Evolutionary conservation across 2,797 vertebrate genomes (phyloP).

Genomic region (Sparus aurata): DNA sequence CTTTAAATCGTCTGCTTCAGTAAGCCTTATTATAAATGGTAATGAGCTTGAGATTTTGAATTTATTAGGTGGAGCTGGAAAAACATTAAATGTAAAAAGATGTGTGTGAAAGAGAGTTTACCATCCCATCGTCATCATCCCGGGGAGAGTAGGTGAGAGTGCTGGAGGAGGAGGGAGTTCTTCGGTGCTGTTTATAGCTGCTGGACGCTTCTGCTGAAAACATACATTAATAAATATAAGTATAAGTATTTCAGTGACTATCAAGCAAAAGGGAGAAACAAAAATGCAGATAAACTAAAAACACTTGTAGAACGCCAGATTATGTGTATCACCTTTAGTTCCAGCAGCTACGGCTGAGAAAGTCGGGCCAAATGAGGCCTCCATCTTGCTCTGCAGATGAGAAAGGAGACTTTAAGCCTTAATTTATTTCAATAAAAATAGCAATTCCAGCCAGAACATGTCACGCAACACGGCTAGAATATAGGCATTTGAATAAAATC

Average conservation of each 20-base stretch:
- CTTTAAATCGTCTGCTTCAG: not conserved
- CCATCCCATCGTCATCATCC: conserved; percentile 97
- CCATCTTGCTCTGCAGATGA: conserved; percentile 74
- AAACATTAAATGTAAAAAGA: not conserved
- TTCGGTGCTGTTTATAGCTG: conserved; percentile 94
- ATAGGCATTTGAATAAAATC: not conserved
- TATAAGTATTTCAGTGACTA: not conserved
- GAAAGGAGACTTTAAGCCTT: not conserved
- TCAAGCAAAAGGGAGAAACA: not conserved
- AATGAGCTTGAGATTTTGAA: not conserved
- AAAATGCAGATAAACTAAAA: not conserved
- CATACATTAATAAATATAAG: not conserved
- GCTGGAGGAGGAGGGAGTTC: conserved; percentile 97
- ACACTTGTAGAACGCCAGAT: not conserved
- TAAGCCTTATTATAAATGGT: not conserved
- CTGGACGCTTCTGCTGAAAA: conserved; percentile 89
- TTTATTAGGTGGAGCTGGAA: not conserved
- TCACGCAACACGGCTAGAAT: not conserved
- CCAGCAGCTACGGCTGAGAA: conserved; percentile 77
- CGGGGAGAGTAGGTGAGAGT: conserved; percentile 94
- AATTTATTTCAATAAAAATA: not conserved
- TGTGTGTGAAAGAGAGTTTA: conserved; percentile 67
- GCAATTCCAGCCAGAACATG: not conserved
- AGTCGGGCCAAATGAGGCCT: conserved; percentile 78
- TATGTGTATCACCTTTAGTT: conserved; percentile 72